phyloP scores from a whole-genome alignment of 2,797 vertebrate species.

The Mus minutoides region DNA sequence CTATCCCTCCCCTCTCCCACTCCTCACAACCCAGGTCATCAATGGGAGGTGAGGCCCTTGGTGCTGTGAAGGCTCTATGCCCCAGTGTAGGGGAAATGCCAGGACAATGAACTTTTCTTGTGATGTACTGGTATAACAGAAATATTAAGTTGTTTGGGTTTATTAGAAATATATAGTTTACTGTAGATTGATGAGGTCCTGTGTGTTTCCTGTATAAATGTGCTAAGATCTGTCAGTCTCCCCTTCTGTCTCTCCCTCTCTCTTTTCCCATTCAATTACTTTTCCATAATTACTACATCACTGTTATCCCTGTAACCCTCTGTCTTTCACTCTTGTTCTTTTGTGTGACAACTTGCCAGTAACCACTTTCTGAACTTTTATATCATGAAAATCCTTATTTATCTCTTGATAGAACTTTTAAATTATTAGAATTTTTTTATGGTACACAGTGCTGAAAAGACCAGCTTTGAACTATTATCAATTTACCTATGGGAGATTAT shows the following conservation, averaged over 20 bases:
- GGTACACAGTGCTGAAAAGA: background rate
- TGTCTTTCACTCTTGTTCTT: background rate
- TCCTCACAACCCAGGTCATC: too few species aligned
- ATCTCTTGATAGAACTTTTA: background rate
- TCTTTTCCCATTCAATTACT: background rate
- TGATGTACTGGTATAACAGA: background rate
- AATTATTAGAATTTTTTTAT: constrained; percentile 9
- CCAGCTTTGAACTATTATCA: background rate
- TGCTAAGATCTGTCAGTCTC: background rate
- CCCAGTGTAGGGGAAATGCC: too few species aligned
- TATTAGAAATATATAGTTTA: background rate
- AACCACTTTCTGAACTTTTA: background rate
- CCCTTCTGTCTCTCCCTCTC: too few species aligned
- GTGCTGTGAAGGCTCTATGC: too few species aligned
- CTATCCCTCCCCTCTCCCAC: too few species aligned
- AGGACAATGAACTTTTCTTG: background rate
- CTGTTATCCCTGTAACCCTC: background rate
- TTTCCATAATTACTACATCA: background rate
- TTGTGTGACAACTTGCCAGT: background rate
- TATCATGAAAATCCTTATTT: background rate
- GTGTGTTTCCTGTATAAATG: background rate
- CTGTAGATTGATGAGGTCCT: background rate
- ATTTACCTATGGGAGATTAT: background rate
- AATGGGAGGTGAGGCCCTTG: too few species aligned
- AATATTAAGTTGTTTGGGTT: background rate